Evolutionary conservation across 1,140 invertebrate species (phyloP), one percentile per base, ranked within the genome.

Genomic region (Druon quercuslanigerum): DNA sequence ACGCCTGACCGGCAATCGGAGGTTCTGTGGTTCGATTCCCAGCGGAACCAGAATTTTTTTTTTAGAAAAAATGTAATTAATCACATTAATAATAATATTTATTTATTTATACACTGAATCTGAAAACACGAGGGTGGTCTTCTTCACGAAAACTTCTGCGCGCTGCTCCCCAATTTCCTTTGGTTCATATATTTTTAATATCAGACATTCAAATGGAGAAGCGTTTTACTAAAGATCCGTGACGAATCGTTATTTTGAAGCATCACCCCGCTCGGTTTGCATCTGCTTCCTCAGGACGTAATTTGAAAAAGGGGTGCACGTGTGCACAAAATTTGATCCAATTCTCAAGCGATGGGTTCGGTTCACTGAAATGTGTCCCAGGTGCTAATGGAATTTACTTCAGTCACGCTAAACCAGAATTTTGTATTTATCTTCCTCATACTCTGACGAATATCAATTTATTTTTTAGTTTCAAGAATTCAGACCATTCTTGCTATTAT

Each of bases 241-340:
- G 60, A 66, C 60, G 60, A 66, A 66, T 66, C 60, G 60, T 14
- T 66, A 66, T 66, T 66, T 66, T 66, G 33, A n/a, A 66, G n/a
- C 60, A 66, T 66, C 60, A 66, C 60, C 60, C 60, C 12, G 13
- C 60, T 66, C 25, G 33, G 60, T 2, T 33, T 66, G 60, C 60
- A 66, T 66, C 60, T 66, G 60, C 60, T 40, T 66, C 60, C 60
- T 66, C 14, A 66, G 60, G 60, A 66, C 60, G 60, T 66, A 40
- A 66, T 66, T 66, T 66, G 16, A 16, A 66, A 66, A 66, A 66
- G 25, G 60, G 60, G 60, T 60, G 60, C 25, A n/a, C 60, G 25
- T 40, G 33, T 66, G 14, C 25, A 14, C 14, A 16, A 40, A 46
- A 16, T 66, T 66, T 66, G 33, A 66, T 66, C 33, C 25, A 66